Evolutionary conservation across 2,113 vertebrate genomes (phyloP), one percentile per base, ranked within the genome.

Genomic region (Cichladusa arquata): DNA sequence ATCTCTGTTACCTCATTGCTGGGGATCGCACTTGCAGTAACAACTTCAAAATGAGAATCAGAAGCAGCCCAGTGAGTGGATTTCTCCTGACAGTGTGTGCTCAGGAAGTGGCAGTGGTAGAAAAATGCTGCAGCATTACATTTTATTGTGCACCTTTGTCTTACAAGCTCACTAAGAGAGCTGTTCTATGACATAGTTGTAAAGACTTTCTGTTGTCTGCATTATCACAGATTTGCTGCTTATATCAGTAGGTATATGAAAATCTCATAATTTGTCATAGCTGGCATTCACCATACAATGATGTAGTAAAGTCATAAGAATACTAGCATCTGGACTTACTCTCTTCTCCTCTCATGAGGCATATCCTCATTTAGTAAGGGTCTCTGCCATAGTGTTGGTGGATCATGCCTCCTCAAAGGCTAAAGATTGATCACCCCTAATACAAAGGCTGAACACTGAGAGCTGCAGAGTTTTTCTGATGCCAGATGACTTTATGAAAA

Each of bases 1-100:
- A 54, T 66, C 34, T 82, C 23, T 87, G 42, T 91, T 87, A 76
- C 77, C 54, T 92, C 62, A 60, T 92, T 51, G 34, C 38, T 66
- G 36, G 31, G 84, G 34, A 81, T 83, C 92, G 72, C 34, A 13
- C 44, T 92, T 61, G 93, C 53, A 89, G 88, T 92, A 95, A 77
- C 64, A 93, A 74, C 40, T 44, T 81, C 82, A 70, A 62, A 60
- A 92, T 79, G 42, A 84, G 58, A 66, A 93, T 78, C 58, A 74
- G 50, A 91, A 86, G 74, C 19, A 90, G 36, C 44, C 31, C 47
- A 57, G n/a, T 86, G 10, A 45, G 19, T 18, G 25, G 5, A 69
- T 90, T 96, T 61, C 29, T 86, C 24, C 38, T 60, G 9, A 12
- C 14, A 58, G 25, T 11, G 6, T 53, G 31, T 62, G 29, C 22